Percentiles rank a stretch among this genome's conserved stretches.
phyloP scores from a whole-genome alignment of 2,888 invertebrate genomes.

The Lasioglossum leucozonium region DNA sequence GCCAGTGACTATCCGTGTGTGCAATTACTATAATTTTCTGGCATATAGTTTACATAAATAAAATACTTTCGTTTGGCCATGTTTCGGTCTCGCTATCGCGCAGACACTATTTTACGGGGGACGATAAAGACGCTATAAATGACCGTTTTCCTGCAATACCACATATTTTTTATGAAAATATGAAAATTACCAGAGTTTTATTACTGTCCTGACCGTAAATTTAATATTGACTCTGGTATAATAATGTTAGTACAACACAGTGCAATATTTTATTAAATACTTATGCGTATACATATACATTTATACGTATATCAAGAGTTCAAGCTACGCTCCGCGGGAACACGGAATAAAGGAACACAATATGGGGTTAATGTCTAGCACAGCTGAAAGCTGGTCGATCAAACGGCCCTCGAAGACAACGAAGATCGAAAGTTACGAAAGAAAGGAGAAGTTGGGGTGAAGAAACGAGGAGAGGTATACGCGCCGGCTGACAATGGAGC shows the following conservation, averaged over 20 bases:
- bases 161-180: neutral
- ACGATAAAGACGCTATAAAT: neutral
- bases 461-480: constrained; percentile 40
- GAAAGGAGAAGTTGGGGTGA: constrained; percentile 28
- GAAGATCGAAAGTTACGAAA: constrained; percentile 33
- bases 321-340: too few species aligned
- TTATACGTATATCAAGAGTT: too few species aligned
- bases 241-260: neutral
- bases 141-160: neutral
- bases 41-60: neutral
- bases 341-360: constrained; percentile 10
- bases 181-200: neutral
- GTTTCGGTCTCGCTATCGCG: neutral
- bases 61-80: neutral
- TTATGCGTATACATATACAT: too few species aligned
- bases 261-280: neutral
- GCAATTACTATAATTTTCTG: neutral
- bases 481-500: constrained; percentile 62
- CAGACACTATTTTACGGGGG: neutral
- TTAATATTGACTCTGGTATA: neutral
- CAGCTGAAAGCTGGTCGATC: neutral
- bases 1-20: neutral
- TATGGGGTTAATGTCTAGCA: constrained; percentile 6
- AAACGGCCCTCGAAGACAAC: constrained; percentile 24
- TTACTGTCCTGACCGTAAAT: neutral